phyloP scores from a whole-genome alignment of 2,888 invertebrate species.

The Frankliniella intonsa region DNA sequence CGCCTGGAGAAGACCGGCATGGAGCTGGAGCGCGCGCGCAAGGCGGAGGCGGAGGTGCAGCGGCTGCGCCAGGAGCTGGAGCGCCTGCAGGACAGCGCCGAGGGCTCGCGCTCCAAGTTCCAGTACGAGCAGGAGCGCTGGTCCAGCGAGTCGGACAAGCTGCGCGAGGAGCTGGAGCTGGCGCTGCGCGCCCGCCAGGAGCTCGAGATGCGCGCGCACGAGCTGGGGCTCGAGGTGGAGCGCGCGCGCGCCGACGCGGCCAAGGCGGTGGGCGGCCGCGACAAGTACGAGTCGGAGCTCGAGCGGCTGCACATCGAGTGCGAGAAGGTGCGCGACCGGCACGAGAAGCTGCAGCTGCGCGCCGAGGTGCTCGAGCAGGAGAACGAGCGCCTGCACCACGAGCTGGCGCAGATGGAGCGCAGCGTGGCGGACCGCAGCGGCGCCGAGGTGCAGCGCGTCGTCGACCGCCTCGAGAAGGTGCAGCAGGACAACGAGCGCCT shows the following conservation, averaged over 20 bases:
- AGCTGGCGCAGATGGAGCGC: conserved; percentile 53
- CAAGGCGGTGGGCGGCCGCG: conserved; percentile 68
- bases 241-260: conserved; percentile 71
- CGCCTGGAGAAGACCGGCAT: conserved; percentile 80
- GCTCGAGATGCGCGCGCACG: conserved; percentile 69
- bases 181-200: conserved; percentile 69
- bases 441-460: conserved; percentile 73
- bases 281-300: conserved; percentile 73
- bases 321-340: conserved; percentile 80
- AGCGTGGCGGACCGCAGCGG: conserved; percentile 51
- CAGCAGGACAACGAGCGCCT: conserved; percentile 73
- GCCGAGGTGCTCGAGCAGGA: conserved; percentile 66
- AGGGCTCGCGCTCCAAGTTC: conserved; percentile 74
- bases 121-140: conserved; percentile 68
- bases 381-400: conserved; percentile 69
- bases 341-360: conserved; percentile 74
- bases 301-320: conserved; percentile 83
- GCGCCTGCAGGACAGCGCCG: conserved; percentile 51
- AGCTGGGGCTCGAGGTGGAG: conserved; percentile 75
- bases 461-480: conserved; percentile 82
- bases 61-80: conserved; percentile 66
- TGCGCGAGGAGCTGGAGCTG: conserved; percentile 69
- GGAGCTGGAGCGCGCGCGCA: conserved; percentile 69
- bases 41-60: conserved; percentile 62
- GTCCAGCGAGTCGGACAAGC: conserved; percentile 56